Evolutionary conservation across 2,113 vertebrate genomes (phyloP).

Genomic region (Nycticryphes semicollaris): DNA sequence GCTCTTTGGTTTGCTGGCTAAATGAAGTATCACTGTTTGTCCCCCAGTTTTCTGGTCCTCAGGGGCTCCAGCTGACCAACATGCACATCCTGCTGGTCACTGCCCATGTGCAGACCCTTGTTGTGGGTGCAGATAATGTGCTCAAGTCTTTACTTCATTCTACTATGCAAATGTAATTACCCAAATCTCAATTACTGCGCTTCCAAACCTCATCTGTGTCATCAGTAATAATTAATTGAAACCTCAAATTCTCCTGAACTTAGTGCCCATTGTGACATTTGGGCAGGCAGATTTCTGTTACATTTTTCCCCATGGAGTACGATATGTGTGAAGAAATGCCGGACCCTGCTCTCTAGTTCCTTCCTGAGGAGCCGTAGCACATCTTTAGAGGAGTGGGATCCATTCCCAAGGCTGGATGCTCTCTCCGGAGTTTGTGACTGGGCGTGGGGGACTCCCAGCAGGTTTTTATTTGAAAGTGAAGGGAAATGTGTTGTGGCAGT

Average conservation of each 20-base stretch:
- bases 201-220: background rate
- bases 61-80: background rate
- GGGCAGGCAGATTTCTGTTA: background rate
- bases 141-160: background rate
- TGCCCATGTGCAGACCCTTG: rapidly evolving
- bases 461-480: background rate
- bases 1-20: background rate
- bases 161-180: background rate
- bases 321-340: background rate
- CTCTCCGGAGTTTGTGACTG: background rate
- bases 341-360: background rate
- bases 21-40: background rate
- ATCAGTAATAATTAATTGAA: background rate
- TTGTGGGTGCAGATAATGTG: background rate
- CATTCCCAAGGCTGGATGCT: background rate
- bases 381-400: background rate
- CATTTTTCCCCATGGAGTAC: background rate
- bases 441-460: background rate
- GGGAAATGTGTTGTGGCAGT: background rate
- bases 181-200: background rate
- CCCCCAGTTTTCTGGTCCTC: background rate
- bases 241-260: background rate
- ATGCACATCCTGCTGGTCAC: background rate
- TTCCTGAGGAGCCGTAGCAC: background rate
- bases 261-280: background rate